A percentile compares a stretch with the other conserved stretches of the same genome.
Evolutionary conservation across 2,888 invertebrate genomes (phyloP).

Genomic region (Agrotis clavis): DNA sequence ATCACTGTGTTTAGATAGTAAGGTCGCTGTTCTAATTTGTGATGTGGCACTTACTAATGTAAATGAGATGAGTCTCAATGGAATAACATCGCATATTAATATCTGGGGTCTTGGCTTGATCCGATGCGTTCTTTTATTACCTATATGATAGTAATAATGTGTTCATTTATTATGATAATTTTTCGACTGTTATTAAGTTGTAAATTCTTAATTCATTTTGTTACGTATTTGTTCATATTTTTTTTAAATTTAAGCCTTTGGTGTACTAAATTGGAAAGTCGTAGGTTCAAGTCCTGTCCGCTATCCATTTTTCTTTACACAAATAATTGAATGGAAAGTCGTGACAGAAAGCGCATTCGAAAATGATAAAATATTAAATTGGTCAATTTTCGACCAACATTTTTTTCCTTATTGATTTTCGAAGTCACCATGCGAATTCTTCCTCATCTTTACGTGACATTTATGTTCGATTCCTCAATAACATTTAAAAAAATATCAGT

Average conservation of each 20-base stretch:
- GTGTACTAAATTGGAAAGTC: no score
- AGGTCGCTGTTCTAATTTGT: constrained; percentile 77
- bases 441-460: background rate
- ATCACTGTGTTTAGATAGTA: constrained; percentile 72
- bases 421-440: constrained; percentile 6
- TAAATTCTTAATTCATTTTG: no score
- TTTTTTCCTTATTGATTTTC: constrained; percentile 65
- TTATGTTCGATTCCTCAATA: background rate
- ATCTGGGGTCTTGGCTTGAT: constrained; percentile 63
- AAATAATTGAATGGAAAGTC: no score
- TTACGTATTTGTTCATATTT: no score
- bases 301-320: no score
- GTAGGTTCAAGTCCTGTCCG: no score
- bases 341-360: no score
- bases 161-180: no score
- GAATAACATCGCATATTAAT: constrained; percentile 63
- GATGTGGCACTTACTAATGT: constrained; percentile 75
- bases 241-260: no score
- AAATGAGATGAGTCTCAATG: constrained; percentile 75
- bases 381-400: no score
- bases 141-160: background rate
- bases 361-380: no score
- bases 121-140: constrained; percentile 66
- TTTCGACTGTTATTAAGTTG: no score
- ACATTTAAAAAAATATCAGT: background rate